These are phyloP conservation scores for Auanema freiburgensis DNA, from an alignment of 2,888 invertebrate species.

Conservation along the genomic window DNA sequence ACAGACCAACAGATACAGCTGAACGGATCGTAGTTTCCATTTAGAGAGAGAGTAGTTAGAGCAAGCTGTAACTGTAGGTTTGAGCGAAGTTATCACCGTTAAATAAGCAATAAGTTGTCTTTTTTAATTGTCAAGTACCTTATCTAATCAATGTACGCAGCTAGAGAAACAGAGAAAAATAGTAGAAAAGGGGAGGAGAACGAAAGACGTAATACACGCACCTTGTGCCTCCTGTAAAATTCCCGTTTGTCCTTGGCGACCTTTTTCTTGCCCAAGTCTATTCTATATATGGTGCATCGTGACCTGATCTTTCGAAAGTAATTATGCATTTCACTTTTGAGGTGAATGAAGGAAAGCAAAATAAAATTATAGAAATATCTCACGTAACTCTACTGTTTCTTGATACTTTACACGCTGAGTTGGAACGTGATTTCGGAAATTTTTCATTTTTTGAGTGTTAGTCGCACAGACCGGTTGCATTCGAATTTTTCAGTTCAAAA, in stretches of 20 bases:
- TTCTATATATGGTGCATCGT: background rate
- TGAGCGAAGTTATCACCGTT: conserved; percentile 6
- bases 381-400: conserved; percentile 15
- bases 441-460: conserved; percentile 15
- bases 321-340: background rate
- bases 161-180: conserved; percentile 10
- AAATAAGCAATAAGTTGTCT: conserved; percentile 2
- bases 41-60: background rate
- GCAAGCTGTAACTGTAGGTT: too few relatives aligned
- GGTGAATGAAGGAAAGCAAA: background rate
- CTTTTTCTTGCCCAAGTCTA: too few relatives aligned
- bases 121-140: conserved; percentile 4
- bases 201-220: too few relatives aligned
- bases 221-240: too few relatives aligned
- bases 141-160: conserved; percentile 22
- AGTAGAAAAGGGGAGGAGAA: background rate
- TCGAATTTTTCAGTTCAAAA: too few relatives aligned
- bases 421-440: conserved; percentile 4
- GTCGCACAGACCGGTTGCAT: background rate
- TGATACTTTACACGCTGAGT: conserved; percentile 18
- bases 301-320: background rate
- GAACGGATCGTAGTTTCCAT: conserved; percentile 18
- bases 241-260: too few relatives aligned
- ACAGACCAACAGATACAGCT: conserved; percentile 13
- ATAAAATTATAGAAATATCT: conserved; percentile 4